Evolutionary conservation across 2,113 vertebrate genomes (phyloP), one percentile per base, ranked within the genome.

Genomic region (Anseranas semipalmata): DNA sequence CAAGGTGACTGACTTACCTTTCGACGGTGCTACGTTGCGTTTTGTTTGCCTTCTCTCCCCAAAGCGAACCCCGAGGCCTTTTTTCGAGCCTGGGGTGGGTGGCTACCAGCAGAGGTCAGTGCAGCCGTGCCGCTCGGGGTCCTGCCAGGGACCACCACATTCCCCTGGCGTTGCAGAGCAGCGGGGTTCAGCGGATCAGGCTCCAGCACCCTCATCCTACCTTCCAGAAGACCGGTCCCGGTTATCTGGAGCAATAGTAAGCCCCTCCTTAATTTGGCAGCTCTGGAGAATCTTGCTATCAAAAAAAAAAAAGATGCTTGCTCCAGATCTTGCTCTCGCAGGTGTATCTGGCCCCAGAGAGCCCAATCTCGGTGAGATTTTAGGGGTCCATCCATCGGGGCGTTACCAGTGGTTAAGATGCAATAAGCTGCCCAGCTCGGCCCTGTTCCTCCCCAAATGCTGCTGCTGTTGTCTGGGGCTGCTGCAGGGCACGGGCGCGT

Each of bases 1-100:
- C 28, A 11, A 7, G 68, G 7, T 25, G 3, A 3, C 39, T 5
- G 12, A 62, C 25, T 43, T 6, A 14, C 43, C 45, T 24, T 48
- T 32, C 1, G 0, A 1, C 3, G 19, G 25, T 8, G 7, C 16
- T 0, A 3, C 6, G 17, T 1, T 8, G 30, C 20, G 1, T 30
- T 35, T 55, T 24, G 52, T 16, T 37, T 56, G 33, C 37, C 25
- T 62, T 62, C 43, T 53, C 70, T n/a, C 35, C 45, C 50, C 19
- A 56, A 52, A 68, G 5, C 75, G 45, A 9, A 28, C 13, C 27
- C 28, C 5, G 25, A 35, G 50, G 33, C 3, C 6, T 15, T 19
- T 28, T 48, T 17, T 3, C 8, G 45, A 72, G 46, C 7, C 20
- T 3, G 9, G 15, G n/a, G n/a, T 27, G 7, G 1, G 32, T 18